Percentiles rank a stretch among this genome's conserved stretches.
These are phyloP conservation scores for Ceratitis capitata DNA, from an alignment of 1,140 invertebrate genomes.

Conservation along the genomic window DNA sequence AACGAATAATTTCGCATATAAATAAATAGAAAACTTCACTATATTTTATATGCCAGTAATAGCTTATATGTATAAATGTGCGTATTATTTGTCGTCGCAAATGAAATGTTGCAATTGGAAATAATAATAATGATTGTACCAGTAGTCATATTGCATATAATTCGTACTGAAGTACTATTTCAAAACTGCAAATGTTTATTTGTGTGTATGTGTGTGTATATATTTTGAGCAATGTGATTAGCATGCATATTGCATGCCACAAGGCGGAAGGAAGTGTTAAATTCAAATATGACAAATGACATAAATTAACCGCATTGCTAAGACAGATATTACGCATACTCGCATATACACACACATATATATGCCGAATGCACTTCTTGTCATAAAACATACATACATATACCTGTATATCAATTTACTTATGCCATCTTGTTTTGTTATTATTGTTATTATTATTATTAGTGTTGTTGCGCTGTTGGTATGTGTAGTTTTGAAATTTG, in stretches of 20 bases:
- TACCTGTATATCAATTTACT: neutral
- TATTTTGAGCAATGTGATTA: neutral
- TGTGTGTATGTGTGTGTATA: neutral
- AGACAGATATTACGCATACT: neutral
- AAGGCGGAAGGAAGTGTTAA: constrained; percentile 40
- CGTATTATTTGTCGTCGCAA: neutral
- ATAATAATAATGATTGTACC: neutral
- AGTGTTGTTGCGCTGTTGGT: neutral
- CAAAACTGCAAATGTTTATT: neutral
- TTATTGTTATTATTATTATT: neutral
- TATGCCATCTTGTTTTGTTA: neutral
- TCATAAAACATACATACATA: no score
- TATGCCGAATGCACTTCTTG: no score
- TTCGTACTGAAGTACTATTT: neutral
- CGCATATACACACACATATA: neutral
- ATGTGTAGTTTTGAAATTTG: neutral
- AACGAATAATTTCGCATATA: no score
- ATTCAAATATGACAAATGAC: constrained; percentile 41
- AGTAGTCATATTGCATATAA: neutral
- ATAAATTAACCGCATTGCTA: constrained; percentile 38
- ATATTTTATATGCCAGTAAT: no score
- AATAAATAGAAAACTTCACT: no score
- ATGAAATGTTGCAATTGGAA: neutral
- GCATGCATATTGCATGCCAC: constrained; percentile 36
- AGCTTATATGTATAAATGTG: no score